These are phyloP conservation scores for Colistium nudipinnis DNA, from an alignment of 2,113 vertebrate species.

Conservation along the genomic window DNA sequence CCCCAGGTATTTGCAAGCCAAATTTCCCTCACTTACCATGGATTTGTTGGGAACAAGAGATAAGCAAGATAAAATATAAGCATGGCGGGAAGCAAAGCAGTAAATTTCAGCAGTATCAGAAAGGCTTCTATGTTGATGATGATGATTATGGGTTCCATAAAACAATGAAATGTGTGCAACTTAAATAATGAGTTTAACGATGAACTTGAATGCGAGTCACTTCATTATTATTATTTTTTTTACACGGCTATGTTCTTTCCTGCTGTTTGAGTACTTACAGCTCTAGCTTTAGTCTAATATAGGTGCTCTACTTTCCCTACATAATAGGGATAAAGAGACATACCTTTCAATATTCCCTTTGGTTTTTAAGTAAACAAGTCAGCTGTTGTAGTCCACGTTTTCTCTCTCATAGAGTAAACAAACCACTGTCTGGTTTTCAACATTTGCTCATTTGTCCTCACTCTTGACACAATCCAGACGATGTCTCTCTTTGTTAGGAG, in stretches of 20 bases:
- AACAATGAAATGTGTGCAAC: neutral
- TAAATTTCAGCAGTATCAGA: neutral
- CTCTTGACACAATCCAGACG: slow-evolving; percentile 53
- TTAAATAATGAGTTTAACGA: neutral
- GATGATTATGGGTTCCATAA: neutral
- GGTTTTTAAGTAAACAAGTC: slow-evolving; percentile 4
- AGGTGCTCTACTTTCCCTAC: neutral
- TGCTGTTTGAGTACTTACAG: neutral
- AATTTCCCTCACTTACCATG: slow-evolving; percentile 45
- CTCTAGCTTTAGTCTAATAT: neutral
- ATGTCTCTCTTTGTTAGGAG: slow-evolving; percentile 21
- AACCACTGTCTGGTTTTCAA: slow-evolving; percentile 13
- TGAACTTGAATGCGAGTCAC: no score
- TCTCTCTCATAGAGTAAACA: slow-evolving; percentile 11
- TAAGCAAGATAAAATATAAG: slow-evolving; percentile 36
- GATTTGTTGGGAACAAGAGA: slow-evolving; percentile 27
- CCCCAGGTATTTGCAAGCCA: slow-evolving; percentile 72
- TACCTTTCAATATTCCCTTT: slow-evolving; percentile 1
- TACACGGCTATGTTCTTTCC: neutral
- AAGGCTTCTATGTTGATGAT: neutral
- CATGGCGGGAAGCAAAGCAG: neutral
- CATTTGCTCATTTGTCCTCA: slow-evolving; percentile 5
- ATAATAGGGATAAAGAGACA: neutral
- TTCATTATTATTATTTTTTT: no score
- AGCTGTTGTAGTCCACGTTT: slow-evolving; percentile 5